Evolutionary conservation across 2,113 vertebrate species (phyloP).

Genomic region (Arothron firmamentum): DNA sequence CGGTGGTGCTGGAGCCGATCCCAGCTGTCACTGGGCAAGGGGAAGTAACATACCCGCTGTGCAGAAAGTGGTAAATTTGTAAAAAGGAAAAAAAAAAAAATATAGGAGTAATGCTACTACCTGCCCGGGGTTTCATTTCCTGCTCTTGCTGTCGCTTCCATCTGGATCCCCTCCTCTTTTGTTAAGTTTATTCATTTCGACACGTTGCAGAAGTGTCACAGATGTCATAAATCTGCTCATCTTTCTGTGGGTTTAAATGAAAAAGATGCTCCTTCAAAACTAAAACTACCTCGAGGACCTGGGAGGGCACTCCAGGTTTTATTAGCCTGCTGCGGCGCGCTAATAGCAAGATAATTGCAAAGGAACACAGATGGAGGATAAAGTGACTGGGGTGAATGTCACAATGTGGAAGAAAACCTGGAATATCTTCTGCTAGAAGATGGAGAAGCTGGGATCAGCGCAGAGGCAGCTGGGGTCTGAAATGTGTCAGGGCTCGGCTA

Average conservation of each 20-base stretch:
- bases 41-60: too few relatives aligned
- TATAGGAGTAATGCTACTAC: too few relatives aligned
- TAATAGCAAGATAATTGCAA: slow-evolving; percentile 14
- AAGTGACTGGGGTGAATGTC: slow-evolving; percentile 1
- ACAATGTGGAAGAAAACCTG: slow-evolving; percentile 12
- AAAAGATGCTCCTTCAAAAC: slow-evolving; percentile 21
- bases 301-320: slow-evolving; percentile 11
- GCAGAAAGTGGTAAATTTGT: too few relatives aligned
- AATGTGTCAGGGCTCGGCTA: too few relatives aligned
- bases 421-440: not conserved
- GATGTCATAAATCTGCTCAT: too few relatives aligned
- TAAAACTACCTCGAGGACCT: slow-evolving; percentile 13
- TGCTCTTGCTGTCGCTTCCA: not conserved
- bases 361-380: slow-evolving; percentile 12
- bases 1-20: too few relatives aligned
- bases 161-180: not conserved
- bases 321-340: slow-evolving; percentile 3
- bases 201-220: not conserved
- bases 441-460: not conserved
- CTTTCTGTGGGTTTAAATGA: too few relatives aligned
- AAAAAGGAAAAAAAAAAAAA: too few relatives aligned
- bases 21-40: too few relatives aligned
- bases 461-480: too few relatives aligned
- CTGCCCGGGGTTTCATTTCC: slow-evolving; percentile 5
- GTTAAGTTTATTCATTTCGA: not conserved